phyloP scores from a whole-genome alignment of 2,797 vertebrate genomes.

The Anabacerthia variegaticeps region DNA sequence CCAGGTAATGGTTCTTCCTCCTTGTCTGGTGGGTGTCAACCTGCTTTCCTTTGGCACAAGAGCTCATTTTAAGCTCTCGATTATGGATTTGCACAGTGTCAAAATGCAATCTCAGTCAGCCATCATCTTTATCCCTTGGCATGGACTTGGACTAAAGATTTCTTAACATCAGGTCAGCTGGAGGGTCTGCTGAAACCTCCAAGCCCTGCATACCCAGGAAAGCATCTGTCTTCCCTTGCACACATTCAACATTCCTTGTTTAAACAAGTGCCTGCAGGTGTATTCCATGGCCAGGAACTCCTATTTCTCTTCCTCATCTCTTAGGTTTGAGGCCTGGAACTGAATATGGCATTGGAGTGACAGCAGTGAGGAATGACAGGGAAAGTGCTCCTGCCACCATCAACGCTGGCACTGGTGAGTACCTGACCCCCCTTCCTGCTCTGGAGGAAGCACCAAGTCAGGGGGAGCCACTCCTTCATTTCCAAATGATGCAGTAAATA shows the following conservation, averaged over 20 bases:
- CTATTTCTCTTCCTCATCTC: not conserved
- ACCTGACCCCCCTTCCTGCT: not conserved
- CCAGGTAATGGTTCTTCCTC: not conserved
- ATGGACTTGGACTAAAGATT: not conserved
- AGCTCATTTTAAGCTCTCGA: not conserved
- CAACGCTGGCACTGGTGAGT: constrained; percentile 93
- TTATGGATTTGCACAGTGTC: not conserved
- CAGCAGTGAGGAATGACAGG: constrained; percentile 89
- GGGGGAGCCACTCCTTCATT: not conserved
- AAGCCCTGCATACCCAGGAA: not conserved
- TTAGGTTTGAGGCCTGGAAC: constrained; percentile 91
- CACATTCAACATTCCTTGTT: not conserved
- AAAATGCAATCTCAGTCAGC: not conserved
- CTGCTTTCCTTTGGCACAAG: not conserved
- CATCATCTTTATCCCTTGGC: not conserved
- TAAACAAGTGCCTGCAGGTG: not conserved
- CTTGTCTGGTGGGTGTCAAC: not conserved
- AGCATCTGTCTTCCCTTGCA: not conserved
- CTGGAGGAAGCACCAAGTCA: not conserved
- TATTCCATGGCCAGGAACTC: not conserved
- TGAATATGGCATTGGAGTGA: constrained; percentile 97
- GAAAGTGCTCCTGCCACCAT: constrained; percentile 93
- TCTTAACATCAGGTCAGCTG: not conserved
- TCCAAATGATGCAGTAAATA: not conserved
- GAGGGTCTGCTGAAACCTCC: not conserved